Percentiles rank a stretch among this genome's conserved stretches.
phyloP scores from a whole-genome alignment of 2,888 invertebrate species.

The Stenotaenia linearis region DNA sequence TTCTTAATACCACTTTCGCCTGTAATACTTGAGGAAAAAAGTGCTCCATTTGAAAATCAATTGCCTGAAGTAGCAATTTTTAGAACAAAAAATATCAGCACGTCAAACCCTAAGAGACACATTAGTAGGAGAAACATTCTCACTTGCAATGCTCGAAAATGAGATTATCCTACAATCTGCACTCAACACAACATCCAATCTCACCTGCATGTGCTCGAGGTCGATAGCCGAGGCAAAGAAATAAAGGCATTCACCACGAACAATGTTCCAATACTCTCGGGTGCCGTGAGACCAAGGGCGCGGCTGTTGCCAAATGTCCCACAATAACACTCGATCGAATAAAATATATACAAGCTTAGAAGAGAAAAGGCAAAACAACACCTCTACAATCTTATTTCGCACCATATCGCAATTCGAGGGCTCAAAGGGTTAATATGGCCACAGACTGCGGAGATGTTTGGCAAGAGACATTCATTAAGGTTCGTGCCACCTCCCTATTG shows the following conservation, averaged over 20 bases:
- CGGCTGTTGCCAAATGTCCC: constrained; percentile 19
- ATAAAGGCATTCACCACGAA: not conserved
- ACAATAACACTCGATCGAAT: constrained; percentile 13
- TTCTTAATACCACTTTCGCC: too few relatives aligned
- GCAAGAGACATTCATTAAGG: constrained; percentile 13
- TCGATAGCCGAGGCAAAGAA: constrained; percentile 19
- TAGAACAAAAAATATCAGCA: not conserved
- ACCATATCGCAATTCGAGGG: not conserved
- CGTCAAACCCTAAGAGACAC: not conserved
- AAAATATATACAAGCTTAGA: constrained; percentile 7
- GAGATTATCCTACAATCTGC: constrained; percentile 15
- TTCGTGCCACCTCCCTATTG: not conserved
- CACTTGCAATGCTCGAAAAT: constrained; percentile 5
- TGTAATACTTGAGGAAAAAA: too few relatives aligned
- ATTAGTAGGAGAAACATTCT: not conserved
- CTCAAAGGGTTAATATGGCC: constrained; percentile 11
- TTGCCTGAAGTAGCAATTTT: not conserved
- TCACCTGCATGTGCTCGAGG: constrained; percentile 12
- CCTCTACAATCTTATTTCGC: not conserved
- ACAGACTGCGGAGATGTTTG: not conserved
- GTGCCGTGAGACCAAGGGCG: constrained; percentile 3
- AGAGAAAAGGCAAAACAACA: not conserved
- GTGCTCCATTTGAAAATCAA: not conserved
- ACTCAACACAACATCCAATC: constrained; percentile 19
- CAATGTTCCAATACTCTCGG: not conserved